Conservation (phyloP, 1,140 invertebrate species). For the Leucophenga varia region DNA sequence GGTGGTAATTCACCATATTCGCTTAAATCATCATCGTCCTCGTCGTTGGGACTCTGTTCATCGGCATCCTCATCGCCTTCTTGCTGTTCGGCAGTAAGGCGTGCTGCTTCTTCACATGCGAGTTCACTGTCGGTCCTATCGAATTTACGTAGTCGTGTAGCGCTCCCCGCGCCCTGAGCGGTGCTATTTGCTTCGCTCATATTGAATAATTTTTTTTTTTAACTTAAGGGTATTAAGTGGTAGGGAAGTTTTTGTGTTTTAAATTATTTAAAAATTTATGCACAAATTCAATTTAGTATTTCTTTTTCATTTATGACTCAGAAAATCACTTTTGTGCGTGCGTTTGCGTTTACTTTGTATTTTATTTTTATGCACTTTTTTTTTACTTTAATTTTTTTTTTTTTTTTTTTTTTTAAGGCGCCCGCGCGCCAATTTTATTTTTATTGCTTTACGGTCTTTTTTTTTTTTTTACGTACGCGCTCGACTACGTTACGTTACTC, state of each 20-base stretch:
- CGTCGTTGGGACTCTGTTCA: slow-evolving; percentile 69
- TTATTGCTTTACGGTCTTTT: too few relatives aligned
- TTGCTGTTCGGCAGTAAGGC: slow-evolving; percentile 65
- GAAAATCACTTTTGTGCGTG: background rate
- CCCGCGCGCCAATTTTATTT: background rate
- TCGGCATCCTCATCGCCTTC: slow-evolving; percentile 61
- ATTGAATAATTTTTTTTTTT: background rate
- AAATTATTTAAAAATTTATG: background rate
- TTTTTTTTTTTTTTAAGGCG: background rate
- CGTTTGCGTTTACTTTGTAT: background rate
- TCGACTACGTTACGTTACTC: too few relatives aligned
- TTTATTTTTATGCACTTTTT: background rate
- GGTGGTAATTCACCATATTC: slow-evolving; percentile 77
- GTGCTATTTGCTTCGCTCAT: slow-evolving; percentile 37
- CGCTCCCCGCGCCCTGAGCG: slow-evolving; percentile 17
- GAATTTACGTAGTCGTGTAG: slow-evolving; percentile 44
- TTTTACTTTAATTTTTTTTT: background rate
- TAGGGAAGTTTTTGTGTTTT: slow-evolving; percentile 3
- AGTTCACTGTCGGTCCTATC: slow-evolving; percentile 82
- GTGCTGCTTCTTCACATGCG: slow-evolving; percentile 75
- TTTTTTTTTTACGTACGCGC: background rate
- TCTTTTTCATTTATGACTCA: background rate
- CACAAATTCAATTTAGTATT: background rate
- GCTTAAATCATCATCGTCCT: slow-evolving; percentile 71
- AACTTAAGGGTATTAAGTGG: slow-evolving; percentile 3